Conservation (phyloP, 2,888 invertebrate genomes). For the Hyles lineata region DNA sequence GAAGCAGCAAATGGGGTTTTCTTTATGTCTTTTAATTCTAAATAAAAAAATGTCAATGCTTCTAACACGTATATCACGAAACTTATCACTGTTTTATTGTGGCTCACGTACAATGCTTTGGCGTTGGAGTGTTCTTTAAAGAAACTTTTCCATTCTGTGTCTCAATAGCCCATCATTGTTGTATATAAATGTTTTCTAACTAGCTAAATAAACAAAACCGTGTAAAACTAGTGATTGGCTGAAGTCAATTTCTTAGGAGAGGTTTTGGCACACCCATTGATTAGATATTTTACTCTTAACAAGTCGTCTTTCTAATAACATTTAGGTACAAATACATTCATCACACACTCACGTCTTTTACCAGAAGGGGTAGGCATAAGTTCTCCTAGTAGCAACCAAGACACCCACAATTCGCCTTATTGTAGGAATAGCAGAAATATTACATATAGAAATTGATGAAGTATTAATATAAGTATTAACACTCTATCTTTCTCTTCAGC, state of each 20-base stretch:
- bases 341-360: too few relatives aligned
- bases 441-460: too few relatives aligned
- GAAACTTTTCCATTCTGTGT: slow-evolving; percentile 25
- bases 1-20: too few relatives aligned
- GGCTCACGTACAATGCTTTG: slow-evolving; percentile 19
- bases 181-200: slow-evolving; percentile 19
- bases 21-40: too few relatives aligned
- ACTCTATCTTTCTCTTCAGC: too few relatives aligned
- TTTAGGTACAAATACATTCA: too few relatives aligned
- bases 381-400: too few relatives aligned
- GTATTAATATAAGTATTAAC: too few relatives aligned
- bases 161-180: slow-evolving; percentile 1
- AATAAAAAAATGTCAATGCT: not conserved
- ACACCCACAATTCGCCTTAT: too few relatives aligned
- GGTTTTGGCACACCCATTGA: not conserved
- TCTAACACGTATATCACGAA: slow-evolving; percentile 4
- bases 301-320: too few relatives aligned
- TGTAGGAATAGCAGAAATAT: too few relatives aligned
- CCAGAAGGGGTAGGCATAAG: too few relatives aligned
- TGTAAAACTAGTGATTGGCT: not conserved
- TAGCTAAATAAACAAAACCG: slow-evolving; percentile 12
- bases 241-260: not conserved
- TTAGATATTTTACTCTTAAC: not conserved
- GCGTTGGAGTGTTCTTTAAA: slow-evolving; percentile 12
- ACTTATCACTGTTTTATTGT: slow-evolving; percentile 15